Evolutionary conservation across 2,797 vertebrate genomes (phyloP), one percentile per base, ranked within the genome.

Genomic region (Chaenodraco wilsoni): DNA sequence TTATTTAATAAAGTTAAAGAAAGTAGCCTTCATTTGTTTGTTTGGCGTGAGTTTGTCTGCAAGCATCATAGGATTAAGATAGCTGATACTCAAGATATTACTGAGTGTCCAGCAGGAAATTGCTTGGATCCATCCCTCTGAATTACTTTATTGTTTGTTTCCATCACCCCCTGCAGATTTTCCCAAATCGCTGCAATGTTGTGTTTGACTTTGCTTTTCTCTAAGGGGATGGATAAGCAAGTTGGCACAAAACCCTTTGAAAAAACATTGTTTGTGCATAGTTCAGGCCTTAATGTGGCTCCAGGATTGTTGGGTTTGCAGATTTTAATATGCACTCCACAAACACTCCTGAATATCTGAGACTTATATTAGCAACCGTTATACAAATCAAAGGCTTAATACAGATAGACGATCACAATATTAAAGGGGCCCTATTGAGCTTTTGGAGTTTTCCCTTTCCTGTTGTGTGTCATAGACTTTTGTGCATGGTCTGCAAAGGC

Each of bases 171-270:
- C 17, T 59, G 67, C n/a, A 57, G 59, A 63, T 66, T 86, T 84
- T 76, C 27, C 54, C 61, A 77, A 48, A 60, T 71, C 67, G 63
- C 23, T 68, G 57, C 44, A 73, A 21, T 65, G 57, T 56, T 78
- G 44, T 48, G 16, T 76, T 72, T 81, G 63, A 72, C 65, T 82
- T 72, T 23, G 49, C 27, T 76, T 69, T 79, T 45, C 62, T 78
- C 66, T 52, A 15, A 41, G 33, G 55, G 21, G 46, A 83, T 68
- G 76, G 65, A 77, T 85, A 51, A 87, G 69, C 76, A 74, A 37
- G 60, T 41, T 79, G 78, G 72, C 56, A 77, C 51, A 37, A 41
- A 21, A 68, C 43, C 56, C 2, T 51, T 82, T 63, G 56, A 68
- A 51, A 84, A 68, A 72, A 74, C 50, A 61, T 11, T 12, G 52